Evolutionary conservation across 1,140 invertebrate genomes (phyloP), one percentile per base, ranked within the genome.

Genomic region (Penaeus vannamei): DNA sequence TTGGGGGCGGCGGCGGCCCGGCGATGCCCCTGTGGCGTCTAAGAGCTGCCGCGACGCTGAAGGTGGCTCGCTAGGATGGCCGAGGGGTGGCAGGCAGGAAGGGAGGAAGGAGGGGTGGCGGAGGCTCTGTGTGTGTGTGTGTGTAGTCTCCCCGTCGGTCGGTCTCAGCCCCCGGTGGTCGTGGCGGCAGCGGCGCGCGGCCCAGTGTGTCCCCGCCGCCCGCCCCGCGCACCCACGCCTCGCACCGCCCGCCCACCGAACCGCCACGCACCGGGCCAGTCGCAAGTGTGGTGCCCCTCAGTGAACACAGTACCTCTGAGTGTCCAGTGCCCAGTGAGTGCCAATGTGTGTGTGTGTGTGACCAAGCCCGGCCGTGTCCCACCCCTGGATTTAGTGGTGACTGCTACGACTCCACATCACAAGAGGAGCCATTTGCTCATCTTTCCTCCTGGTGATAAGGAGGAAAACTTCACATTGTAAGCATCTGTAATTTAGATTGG

Each of bases 281-380:
- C 87, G 87, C 87, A 84, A 89, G 87, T 83, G 82, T 89, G 87
- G 87, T 89, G 82, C 87, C 87, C 87, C 82, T 82, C 82, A 89
- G 87, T 89, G 82, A 84, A 89, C 87, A 89, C 87, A 76, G 29
- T 79, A 69, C 60, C 82, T 80, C 76, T 84, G 80, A 89, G 87
- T 89, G 87, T 79, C 87, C 82, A 89, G 81, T 89, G 86, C 80
- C 64, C 79, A 84, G 85, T 87, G 85, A 87, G 85, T 87, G 85
- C 85, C 86, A 66, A 42, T 80, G 80, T n/a, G 79, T 61, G 59
- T 81, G 64, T 64, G 64, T 53, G 53, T 53, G 53, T 53, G 53
- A 53, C 0, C 53, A 53, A 53, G 80, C 53, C 23, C 86, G 69
- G n/a, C 60, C 29, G 26, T 22, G 19, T 42, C 32, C 29, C 26